Evolutionary conservation across 2,888 invertebrate genomes (phyloP), one percentile per base, ranked within the genome.

Genomic region (Cryptus armator): DNA sequence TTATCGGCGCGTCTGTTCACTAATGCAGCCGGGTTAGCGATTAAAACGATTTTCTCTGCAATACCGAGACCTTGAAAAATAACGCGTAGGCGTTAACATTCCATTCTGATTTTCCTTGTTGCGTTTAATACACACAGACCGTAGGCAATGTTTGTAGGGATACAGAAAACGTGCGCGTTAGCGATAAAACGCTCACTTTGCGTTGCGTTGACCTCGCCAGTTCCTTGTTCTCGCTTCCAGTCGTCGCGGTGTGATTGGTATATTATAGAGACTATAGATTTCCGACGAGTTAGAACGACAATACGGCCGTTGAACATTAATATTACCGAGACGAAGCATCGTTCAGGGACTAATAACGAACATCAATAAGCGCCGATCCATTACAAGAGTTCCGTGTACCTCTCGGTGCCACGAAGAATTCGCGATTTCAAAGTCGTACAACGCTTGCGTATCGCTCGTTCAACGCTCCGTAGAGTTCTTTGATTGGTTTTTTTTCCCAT

Each of bases 61-160:
- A 68, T 77, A 46, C 29, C 53, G 77, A 37, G 62, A 79, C 87
- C 87, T 87, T 87, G 87, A 81, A 56, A 44, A 81, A 79, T 24
- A 79, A 78, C 37, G 82, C 78, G 56, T 71, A 86, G 84, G 84
- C 86, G 84, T 87, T 87, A 86, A 87, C 84, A 84, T 86, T 86
- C 83, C 84, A 86, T 48, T 70, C 75, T 81, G 83, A 84, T 86
- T 86, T 37, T 83, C 83, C 62, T 75, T 70, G 70, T 64, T n/a
- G 72, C 59, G 43, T 76, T 74, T 53, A 29, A 67, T 83, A 56
- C 53, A 43, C 68, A 75, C 75, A 44, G 19, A 19, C 29, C n/a
- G 44, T 53, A 51, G 64, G 51, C 32, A 79, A 75, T 83, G 68
- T 79, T 62, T 53, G 62, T 44, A 24, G 72, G 7, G 32, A 48